phyloP scores from a whole-genome alignment of 2,113 vertebrate genomes.

The Pterocles gutturalis region DNA sequence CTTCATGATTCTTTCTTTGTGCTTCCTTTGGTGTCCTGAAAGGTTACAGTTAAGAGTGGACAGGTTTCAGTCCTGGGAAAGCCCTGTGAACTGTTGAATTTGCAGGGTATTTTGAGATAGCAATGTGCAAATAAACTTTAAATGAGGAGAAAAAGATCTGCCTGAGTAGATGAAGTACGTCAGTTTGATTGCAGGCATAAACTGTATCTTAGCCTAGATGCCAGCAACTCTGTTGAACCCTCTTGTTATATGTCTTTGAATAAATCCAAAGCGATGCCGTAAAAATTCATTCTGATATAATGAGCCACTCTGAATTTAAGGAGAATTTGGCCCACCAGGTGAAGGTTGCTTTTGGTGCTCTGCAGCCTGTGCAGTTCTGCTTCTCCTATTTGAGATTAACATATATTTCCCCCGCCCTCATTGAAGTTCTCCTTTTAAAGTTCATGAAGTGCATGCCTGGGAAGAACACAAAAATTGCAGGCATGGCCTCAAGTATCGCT shows the following conservation, averaged over 20 bases:
- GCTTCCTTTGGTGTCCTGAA: background rate
- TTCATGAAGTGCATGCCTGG: background rate
- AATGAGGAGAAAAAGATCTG: background rate
- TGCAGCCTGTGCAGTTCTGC: background rate
- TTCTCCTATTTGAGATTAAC: background rate
- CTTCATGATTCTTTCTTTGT: background rate
- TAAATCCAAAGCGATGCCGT: background rate
- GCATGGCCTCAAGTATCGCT: background rate
- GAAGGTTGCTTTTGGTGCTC: background rate
- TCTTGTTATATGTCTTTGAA: background rate
- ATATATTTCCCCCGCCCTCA: background rate
- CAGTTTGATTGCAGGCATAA: background rate
- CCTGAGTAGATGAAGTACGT: background rate
- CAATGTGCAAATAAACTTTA: background rate
- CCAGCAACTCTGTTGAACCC: background rate
- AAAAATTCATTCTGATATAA: background rate
- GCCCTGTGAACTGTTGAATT: background rate
- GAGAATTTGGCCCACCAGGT: background rate
- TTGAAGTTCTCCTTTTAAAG: background rate
- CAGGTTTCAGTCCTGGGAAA: background rate
- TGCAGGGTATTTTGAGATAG: background rate
- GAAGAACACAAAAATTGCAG: background rate
- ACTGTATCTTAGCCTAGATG: background rate
- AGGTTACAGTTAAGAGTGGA: background rate
- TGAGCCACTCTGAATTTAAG: background rate